Percentiles rank a stretch among this genome's conserved stretches.
These are phyloP conservation scores for Clarias pachynema DNA, from an alignment of 2,797 vertebrate species.

Conservation along the genomic window DNA sequence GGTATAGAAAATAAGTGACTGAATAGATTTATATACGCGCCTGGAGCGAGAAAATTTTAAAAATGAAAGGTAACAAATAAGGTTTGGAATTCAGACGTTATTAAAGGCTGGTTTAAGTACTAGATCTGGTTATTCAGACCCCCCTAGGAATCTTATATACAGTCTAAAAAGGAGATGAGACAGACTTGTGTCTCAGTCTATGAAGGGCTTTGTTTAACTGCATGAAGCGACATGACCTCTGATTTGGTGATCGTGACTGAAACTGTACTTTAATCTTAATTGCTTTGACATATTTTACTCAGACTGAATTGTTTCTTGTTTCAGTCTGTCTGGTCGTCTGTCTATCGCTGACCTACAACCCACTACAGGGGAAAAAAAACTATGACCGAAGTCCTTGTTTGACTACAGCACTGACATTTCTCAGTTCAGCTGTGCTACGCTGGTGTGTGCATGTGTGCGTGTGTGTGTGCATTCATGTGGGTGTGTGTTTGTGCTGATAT, in stretches of 20 bases:
- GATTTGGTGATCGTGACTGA: neutral
- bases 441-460: neutral
- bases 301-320: neutral
- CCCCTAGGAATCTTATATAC: neutral
- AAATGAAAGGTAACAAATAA: conserved; percentile 34
- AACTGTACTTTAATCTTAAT: neutral
- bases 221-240: conserved; percentile 8
- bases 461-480: neutral
- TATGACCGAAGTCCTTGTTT: conserved; percentile 11
- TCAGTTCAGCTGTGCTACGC: too few species aligned
- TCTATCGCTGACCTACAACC: neutral
- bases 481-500: conserved; percentile 19
- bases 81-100: conserved; percentile 49
- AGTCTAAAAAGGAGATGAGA: conserved; percentile 23
- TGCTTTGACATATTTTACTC: neutral
- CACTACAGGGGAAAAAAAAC: neutral
- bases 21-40: neutral
- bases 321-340: neutral
- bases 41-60: conserved; percentile 20
- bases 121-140: conserved; percentile 29
- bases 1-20: neutral
- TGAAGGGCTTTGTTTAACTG: conserved; percentile 7
- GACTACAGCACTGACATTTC: neutral
- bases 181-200: conserved; percentile 33
- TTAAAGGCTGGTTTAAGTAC: conserved; percentile 24